Evolutionary conservation across 2,113 vertebrate species (phyloP).

Genomic region (Callaeas wilsoni): DNA sequence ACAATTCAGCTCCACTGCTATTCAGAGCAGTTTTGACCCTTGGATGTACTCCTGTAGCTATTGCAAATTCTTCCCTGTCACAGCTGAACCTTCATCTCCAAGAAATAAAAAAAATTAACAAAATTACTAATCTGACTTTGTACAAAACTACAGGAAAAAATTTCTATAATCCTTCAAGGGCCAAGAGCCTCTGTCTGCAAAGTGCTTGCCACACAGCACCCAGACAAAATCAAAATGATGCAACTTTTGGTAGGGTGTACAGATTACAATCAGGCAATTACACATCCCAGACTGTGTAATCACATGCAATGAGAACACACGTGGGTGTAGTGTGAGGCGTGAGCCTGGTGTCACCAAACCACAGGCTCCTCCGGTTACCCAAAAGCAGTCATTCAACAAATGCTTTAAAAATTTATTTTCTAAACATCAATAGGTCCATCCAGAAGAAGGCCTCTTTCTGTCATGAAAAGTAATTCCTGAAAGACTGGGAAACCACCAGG

Average conservation of each 20-base stretch:
- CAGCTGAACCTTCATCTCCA: not conserved
- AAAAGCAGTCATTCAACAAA: not conserved
- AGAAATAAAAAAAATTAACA: not conserved
- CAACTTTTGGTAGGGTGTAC: not conserved
- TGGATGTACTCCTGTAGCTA: not conserved
- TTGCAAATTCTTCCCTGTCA: not conserved
- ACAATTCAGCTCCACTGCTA: not conserved
- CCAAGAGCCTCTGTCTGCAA: not conserved
- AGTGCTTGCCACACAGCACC: not conserved
- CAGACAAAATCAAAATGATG: not conserved
- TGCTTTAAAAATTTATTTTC: not conserved
- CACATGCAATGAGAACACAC: not conserved
- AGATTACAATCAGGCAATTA: not conserved
- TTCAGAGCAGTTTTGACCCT: not conserved
- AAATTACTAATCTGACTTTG: not conserved
- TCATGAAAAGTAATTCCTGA: not conserved
- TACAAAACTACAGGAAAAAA: not conserved
- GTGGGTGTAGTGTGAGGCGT: not conserved
- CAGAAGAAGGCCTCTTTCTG: not conserved
- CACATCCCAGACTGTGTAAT: not conserved
- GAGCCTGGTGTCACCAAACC: slow-evolving; percentile 12
- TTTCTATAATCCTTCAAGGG: not conserved
- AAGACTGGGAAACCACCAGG: not conserved
- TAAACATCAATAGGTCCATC: not conserved
- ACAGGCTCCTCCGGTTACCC: not conserved